phyloP scores from a whole-genome alignment of 2,113 vertebrate species.

The Nematolebias whitei region DNA sequence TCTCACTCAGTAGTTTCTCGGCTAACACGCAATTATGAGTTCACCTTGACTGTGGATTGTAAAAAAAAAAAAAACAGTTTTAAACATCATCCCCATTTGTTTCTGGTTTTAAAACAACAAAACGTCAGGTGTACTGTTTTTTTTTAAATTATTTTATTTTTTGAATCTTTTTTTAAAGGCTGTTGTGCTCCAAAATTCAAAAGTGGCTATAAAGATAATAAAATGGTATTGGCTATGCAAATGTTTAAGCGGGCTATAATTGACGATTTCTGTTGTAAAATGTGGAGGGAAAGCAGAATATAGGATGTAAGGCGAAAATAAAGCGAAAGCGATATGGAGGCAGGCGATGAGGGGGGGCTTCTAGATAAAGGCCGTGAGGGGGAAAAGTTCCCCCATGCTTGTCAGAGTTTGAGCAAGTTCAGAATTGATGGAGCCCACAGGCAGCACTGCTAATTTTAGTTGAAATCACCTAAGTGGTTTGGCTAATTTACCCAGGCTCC shows the following conservation, averaged over 20 bases:
- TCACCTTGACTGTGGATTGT: conserved; percentile 40
- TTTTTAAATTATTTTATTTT: background rate
- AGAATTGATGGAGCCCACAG: conserved; percentile 80
- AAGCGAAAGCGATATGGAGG: conserved; percentile 31
- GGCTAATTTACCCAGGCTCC: conserved; percentile 82
- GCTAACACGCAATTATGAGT: conserved; percentile 49
- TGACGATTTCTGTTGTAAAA: conserved; percentile 48
- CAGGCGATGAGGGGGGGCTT: conserved; percentile 49
- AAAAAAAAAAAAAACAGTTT: conserved; percentile 30
- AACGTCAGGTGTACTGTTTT: background rate
- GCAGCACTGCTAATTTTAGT: conserved; percentile 82
- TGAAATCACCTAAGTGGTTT: conserved; percentile 83
- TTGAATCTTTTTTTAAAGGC: background rate
- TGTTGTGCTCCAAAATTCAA: conserved; percentile 15
- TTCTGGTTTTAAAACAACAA: conserved; percentile 13
- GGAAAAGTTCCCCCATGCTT: conserved; percentile 73
- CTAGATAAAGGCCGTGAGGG: conserved; percentile 65
- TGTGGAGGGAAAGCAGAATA: conserved; percentile 44
- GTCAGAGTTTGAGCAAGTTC: conserved; percentile 80
- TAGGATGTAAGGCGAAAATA: conserved; percentile 23
- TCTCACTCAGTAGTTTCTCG: conserved; percentile 46
- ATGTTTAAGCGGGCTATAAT: conserved; percentile 39
- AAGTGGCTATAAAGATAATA: no score
- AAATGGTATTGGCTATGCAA: conserved; percentile 20
- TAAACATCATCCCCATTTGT: conserved; percentile 9